Percentiles rank a stretch among this genome's conserved stretches.
Conservation (phyloP, 35 echinoderm and acorn worm species). For the Lytechinus pictus region DNA sequence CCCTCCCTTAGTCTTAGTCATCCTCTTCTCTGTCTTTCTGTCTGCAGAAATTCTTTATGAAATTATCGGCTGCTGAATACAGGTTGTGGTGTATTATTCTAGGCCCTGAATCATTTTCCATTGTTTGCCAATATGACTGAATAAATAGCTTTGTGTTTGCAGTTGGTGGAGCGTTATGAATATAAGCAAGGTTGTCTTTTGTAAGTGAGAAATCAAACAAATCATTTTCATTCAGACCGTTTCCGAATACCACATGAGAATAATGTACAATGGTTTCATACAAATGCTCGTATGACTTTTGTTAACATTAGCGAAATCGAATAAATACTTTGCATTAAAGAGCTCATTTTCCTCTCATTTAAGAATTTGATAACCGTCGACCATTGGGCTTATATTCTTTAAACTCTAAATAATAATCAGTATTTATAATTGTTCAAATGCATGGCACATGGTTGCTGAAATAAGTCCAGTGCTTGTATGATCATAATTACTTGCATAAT, state of each 20-base stretch:
- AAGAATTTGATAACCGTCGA: too few relatives aligned
- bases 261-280: background rate
- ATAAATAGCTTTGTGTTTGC: slow-evolving; percentile 1
- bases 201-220: background rate
- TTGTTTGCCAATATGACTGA: background rate
- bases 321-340: too few relatives aligned
- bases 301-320: too few relatives aligned
- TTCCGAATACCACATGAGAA: background rate
- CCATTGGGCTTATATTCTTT: too few relatives aligned
- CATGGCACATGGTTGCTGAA: too few relatives aligned
- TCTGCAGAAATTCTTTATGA: background rate
- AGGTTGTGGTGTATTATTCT: background rate
- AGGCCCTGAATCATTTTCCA: background rate
- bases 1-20: too few relatives aligned
- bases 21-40: too few relatives aligned
- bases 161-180: background rate
- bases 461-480: too few relatives aligned
- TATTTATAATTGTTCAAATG: too few relatives aligned
- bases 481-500: too few relatives aligned
- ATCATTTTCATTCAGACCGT: background rate
- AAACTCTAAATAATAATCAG: too few relatives aligned
- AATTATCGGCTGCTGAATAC: background rate
- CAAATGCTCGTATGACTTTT: background rate
- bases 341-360: too few relatives aligned
- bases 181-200: background rate